Evolutionary conservation across 2,113 vertebrate genomes (phyloP).

Genomic region (Epinephelus moara): DNA sequence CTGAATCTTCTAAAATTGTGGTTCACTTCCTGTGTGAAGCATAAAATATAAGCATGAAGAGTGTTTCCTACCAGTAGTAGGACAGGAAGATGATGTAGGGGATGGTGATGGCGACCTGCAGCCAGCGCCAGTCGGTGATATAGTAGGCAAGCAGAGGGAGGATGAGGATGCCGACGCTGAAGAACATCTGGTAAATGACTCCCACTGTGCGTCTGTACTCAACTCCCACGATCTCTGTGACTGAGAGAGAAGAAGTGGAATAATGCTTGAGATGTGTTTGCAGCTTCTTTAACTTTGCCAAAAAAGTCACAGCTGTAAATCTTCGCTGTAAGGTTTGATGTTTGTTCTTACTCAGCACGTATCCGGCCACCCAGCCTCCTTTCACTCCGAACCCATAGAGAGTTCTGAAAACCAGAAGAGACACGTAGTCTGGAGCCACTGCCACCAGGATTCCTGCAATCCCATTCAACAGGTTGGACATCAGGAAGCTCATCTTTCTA

Average conservation of each 20-base stretch:
- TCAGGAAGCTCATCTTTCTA: slow-evolving; percentile 89
- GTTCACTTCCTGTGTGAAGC: background rate
- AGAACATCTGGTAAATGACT: slow-evolving; percentile 93
- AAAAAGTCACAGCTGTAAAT: background rate
- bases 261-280: background rate
- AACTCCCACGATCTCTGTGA: slow-evolving; percentile 95
- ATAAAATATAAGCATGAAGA: background rate
- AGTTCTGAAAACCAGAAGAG: slow-evolving; percentile 91
- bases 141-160: slow-evolving; percentile 95
- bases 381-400: slow-evolving; percentile 94
- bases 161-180: slow-evolving; percentile 92
- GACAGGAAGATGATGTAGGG: slow-evolving; percentile 94
- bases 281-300: background rate
- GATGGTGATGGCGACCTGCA: slow-evolving; percentile 91
- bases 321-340: background rate
- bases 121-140: slow-evolving; percentile 91
- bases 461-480: slow-evolving; percentile 89
- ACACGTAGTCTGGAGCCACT: slow-evolving; percentile 88
- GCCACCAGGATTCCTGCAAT: slow-evolving; percentile 91
- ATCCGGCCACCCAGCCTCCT: slow-evolving; percentile 94
- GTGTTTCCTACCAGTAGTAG: slow-evolving; percentile 91
- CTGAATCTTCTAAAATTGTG: background rate
- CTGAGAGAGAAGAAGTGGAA: slow-evolving; percentile 70
- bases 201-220: slow-evolving; percentile 91
- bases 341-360: slow-evolving; percentile 90